Base-by-base conservation (phyloP, 2,888 invertebrate genomes). In the Conops quadrifasciatus region DNA sequence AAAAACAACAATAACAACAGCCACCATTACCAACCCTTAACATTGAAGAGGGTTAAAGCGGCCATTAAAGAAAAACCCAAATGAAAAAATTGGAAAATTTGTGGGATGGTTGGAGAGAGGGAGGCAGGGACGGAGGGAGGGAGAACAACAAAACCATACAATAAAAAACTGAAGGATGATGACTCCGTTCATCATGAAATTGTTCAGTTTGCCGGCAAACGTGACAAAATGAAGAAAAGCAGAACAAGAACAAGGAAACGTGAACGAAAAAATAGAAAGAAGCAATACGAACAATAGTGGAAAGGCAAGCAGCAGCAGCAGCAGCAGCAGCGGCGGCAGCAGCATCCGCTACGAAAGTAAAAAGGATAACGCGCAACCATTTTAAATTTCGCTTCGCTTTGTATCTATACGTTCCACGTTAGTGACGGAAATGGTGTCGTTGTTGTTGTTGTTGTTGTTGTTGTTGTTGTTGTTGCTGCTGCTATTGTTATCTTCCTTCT, bases 361-460 rank as follows among this genome's bases (percentile, higher is more conserved):
- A 58, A 16, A 24, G 58, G 24, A 58, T 3, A 58, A 58, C 26
- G 58, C 13, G 58, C 13, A 58, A 58, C 26, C 58, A 58, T 58
- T 26, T 58, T 58, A 26, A 28, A 58, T 2, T 58, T 28, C 53
- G 19, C 21, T 49, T 49, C 49, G n/a, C 16, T 49, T 15, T 49
- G n/a, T 15, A 49, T 1, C 3, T 4, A 19, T 16, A 49, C 4
- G n/a, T 49, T 19, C n/a, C 49, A 5, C 49, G 49, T 16, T n/a
- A 19, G 49, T 49, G 5, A 16, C 2, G 49, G 4, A 49, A 45
- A n/a, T n/a, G n/a, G n/a, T n/a, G n/a, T n/a, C n/a, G n/a, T n/a
- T n/a, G n/a, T n/a, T n/a, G n/a, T n/a, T n/a, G n/a, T n/a, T n/a
- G n/a, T n/a, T n/a, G n/a, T n/a, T 45, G 45, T 15, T 45, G 15